These are phyloP conservation scores for Acanthosepion esculentum DNA, from an alignment of 2,888 invertebrate genomes.

Conservation along the genomic window DNA sequence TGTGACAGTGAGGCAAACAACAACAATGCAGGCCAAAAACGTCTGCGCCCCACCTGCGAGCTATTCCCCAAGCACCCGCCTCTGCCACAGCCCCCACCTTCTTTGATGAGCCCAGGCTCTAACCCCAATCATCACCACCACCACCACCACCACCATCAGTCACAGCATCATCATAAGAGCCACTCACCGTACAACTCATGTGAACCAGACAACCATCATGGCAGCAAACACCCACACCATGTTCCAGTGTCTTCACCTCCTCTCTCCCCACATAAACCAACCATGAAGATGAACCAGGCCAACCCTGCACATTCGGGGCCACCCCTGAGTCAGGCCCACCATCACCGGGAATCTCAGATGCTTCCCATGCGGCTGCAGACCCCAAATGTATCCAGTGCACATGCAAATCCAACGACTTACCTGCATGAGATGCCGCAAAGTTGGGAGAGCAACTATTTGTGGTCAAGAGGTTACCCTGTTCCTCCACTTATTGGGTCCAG, in stretches of 20 bases:
- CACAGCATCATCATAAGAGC: background rate
- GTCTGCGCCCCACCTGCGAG: constrained; percentile 40
- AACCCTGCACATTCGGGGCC: background rate
- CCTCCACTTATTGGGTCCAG: constrained; percentile 33
- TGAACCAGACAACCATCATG: background rate
- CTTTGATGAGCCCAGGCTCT: background rate
- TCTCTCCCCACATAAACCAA: constrained; percentile 1
- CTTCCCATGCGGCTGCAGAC: constrained; percentile 8
- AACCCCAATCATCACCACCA: background rate
- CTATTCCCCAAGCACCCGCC: constrained; percentile 25
- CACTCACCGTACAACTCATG: constrained; percentile 25
- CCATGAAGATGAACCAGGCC: constrained; percentile 41
- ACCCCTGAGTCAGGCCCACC: background rate
- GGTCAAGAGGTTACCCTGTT: constrained; percentile 44
- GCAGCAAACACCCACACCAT: constrained; percentile 25
- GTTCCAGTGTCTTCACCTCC: constrained; percentile 39
- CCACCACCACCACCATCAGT: background rate
- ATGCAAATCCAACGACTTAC: constrained; percentile 36
- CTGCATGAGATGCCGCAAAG: constrained; percentile 39
- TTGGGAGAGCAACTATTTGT: constrained; percentile 43
- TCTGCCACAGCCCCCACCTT: constrained; percentile 42
- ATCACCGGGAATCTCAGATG: constrained; percentile 43
- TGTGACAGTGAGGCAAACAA: constrained; percentile 44
- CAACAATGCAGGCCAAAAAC: constrained; percentile 10
- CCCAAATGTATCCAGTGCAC: background rate